Base-by-base conservation (phyloP, 2,888 invertebrate species). In the Hydrotaea cyrtoneurina region DNA sequence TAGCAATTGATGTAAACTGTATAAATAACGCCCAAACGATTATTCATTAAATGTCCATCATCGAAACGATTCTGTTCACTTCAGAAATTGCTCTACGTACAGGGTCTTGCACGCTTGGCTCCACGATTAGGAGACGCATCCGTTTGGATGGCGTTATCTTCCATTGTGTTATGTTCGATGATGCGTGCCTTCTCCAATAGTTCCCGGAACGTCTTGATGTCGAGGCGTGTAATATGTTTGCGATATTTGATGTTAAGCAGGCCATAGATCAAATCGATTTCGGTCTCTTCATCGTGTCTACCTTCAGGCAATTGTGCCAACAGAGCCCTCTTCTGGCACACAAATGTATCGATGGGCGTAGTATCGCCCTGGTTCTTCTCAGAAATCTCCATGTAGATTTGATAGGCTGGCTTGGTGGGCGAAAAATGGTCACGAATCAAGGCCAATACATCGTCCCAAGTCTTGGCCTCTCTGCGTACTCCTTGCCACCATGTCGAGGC, bases 51-150 rank as follows among this genome's bases (percentile, higher is more conserved):
- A n/a, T n/a, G n/a, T n/a, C n/a, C n/a, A n/a, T n/a, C n/a, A n/a
- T n/a, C n/a, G n/a, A n/a, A n/a, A n/a, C n/a, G n/a, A 79, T n/a
- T 89, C 89, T 74, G 73, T 81, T 91, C 92, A 5, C 91, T 91
- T 5, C 91, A 89, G 88, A 87, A 91, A 82, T 89, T 90, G 87
- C 91, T 92, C 78, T 88, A 87, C 13, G 89, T 90, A 82, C 91
- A 91, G 59, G 91, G 89, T 17, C 89, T 89, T 10, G 74, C 66
- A 7, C 78, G 64, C 66, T 79, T 75, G 5, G 86, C 76, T 4
- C 89, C 88, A 31, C 87, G 86, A 2, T 80, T n/a, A n/a, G 88
- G 87, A n/a, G n/a, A n/a, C n/a, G n/a, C n/a, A 17, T 87, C 88
- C 13, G 80, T 78, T 50, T 78, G 71, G 23, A 17, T 66, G 10